Evolutionary conservation across 2,888 invertebrate genomes (phyloP).

Genomic region (Arrhopalites spinosus): DNA sequence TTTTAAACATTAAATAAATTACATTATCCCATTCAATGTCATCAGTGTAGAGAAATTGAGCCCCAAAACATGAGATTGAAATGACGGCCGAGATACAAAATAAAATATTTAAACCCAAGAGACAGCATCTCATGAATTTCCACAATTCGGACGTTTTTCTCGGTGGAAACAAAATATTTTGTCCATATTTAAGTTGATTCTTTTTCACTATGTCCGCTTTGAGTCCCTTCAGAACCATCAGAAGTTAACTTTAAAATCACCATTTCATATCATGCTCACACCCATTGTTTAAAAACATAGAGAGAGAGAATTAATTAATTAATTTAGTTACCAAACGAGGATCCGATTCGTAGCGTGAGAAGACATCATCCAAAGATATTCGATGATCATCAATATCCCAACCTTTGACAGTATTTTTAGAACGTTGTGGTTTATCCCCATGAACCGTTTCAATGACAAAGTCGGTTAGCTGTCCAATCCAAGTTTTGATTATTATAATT

Average conservation of each 20-base stretch:
- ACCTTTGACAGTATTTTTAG: conserved; percentile 9
- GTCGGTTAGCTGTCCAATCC: conserved; percentile 24
- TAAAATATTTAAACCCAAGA: conserved; percentile 62
- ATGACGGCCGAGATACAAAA: conserved; percentile 62
- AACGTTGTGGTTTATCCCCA: conserved; percentile 6
- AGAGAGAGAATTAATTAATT: background rate
- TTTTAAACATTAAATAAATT: conserved; percentile 40
- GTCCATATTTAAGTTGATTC: conserved; percentile 59
- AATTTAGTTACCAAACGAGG: conserved; percentile 24
- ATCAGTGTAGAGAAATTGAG: conserved; percentile 59
- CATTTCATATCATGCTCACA: background rate
- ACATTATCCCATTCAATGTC: conserved; percentile 62
- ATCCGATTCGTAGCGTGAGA: conserved; percentile 44
- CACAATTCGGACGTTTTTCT: conserved; percentile 63
- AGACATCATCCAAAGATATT: conserved; percentile 38
- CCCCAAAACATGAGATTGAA: conserved; percentile 60
- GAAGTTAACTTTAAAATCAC: too few relatives aligned
- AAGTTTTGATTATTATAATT: background rate
- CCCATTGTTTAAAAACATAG: background rate
- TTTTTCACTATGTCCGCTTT: conserved; percentile 59
- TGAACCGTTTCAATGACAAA: conserved; percentile 31
- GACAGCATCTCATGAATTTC: conserved; percentile 63
- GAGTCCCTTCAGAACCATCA: conserved; percentile 61
- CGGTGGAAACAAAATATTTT: conserved; percentile 62
- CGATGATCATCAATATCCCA: conserved; percentile 46